Conservation (phyloP, 2,888 invertebrate genomes). For the Timema podura region DNA sequence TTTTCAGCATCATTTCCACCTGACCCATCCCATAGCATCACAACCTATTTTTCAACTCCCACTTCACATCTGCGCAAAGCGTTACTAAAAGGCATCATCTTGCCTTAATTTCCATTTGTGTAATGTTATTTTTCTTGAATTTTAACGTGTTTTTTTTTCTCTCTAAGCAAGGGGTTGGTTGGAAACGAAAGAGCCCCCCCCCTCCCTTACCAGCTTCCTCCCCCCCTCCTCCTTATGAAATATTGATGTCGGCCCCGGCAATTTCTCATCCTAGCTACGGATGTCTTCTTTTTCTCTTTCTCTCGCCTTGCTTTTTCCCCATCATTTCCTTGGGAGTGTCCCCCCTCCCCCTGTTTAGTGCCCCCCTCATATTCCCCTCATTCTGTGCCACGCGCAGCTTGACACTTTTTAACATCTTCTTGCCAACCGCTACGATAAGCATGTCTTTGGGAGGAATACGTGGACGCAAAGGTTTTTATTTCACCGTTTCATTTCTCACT, state of each 20-base stretch:
- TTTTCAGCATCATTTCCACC: conserved; percentile 12
- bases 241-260: conserved; percentile 20
- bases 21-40: neutral
- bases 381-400: too few relatives aligned
- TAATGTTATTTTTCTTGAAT: conserved; percentile 18
- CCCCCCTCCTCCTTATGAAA: conserved; percentile 15
- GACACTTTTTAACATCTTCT: too few relatives aligned
- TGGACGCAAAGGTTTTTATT: too few relatives aligned
- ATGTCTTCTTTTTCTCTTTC: conserved; percentile 20
- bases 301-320: conserved; percentile 9
- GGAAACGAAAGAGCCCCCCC: too few relatives aligned
- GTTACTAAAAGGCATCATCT: neutral
- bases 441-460: too few relatives aligned
- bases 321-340: too few relatives aligned
- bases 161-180: too few relatives aligned
- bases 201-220: neutral
- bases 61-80: neutral
- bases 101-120: conserved; percentile 17
- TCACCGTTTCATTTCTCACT: too few relatives aligned
- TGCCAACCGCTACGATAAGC: too few relatives aligned
- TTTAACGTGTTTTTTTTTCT: neutral
- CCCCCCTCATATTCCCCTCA: too few relatives aligned
- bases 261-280: conserved; percentile 11
- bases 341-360: too few relatives aligned
- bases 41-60: neutral